Base-by-base conservation (phyloP, 1,140 invertebrate species). In the Leucophenga varia region DNA sequence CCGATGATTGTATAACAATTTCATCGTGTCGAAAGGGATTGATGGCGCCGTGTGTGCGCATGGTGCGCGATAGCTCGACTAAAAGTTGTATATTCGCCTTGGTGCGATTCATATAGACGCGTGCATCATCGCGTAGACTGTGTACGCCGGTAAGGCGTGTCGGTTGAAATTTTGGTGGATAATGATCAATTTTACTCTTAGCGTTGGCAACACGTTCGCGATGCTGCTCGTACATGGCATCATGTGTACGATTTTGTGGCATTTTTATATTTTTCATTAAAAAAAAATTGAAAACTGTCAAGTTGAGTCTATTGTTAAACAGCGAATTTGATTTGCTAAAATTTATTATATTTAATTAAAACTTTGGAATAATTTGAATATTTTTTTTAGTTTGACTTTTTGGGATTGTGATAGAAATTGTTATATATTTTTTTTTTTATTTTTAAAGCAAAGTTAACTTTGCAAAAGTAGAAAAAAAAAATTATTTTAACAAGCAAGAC, bases 71-170 rank as follows among this genome's bases (percentile, higher is more conserved):
- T 6, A 65, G 34, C 13, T 47, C 49, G 1, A 56, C 37, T 36
- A 70, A 49, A 10, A 60, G 17, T 4, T 57, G 57, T 6, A 65
- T 51, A 21, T 65, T 70, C 1, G 50, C 53, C 16, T 41, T 57
- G 34, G 67, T 70, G 6, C 61, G 54, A 1, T 18, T 38, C 63
- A 70, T 61, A 7, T 55, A 71, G 3, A 38, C 28, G 7, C 35
- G 13, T 3, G 67, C 54, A 17, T 71, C 49, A 4, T 56, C 55
- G 0, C 61, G 46, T 17, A 59, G 19, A 1, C 14, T 22, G 20
- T 48, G 49, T 0, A 55, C 44, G 0, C 51, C 55, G 2, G 57
- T 61, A 16, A 51, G 17, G 2, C 44, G 60, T 1, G 41, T 40
- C 0, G 67, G 49, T 2, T 64, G 49, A 0, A 67, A 49, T 1